These are phyloP conservation scores for Amniataba percoides DNA, from an alignment of 2,797 vertebrate genomes.

Conservation along the genomic window DNA sequence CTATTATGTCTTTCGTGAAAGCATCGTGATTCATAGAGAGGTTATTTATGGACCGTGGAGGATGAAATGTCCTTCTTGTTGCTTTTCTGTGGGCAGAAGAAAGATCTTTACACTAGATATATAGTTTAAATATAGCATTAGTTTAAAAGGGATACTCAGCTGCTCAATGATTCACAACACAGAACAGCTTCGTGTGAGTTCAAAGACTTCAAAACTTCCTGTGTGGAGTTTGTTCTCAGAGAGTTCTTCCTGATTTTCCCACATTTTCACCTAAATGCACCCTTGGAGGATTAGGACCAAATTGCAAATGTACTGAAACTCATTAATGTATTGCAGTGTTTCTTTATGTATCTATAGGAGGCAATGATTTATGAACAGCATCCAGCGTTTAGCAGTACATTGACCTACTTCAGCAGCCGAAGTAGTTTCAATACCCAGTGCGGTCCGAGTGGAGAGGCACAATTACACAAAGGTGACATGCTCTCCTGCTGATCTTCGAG, in stretches of 20 bases:
- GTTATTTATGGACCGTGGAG: constrained; percentile 70
- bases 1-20: constrained; percentile 47
- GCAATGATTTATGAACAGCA: not conserved
- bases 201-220: not conserved
- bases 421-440: not conserved
- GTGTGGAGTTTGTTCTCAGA: not conserved
- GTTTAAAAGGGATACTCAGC: not conserved
- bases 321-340: not conserved
- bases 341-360: not conserved
- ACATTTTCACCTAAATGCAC: not conserved
- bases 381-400: not conserved
- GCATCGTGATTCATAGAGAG: constrained; percentile 60
- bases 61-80: constrained; percentile 41
- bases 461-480: not conserved
- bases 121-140: constrained; percentile 28
- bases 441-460: not conserved
- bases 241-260: not conserved
- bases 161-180: constrained; percentile 33
- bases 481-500: not conserved
- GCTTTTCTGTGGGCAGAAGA: constrained; percentile 35
- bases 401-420: not conserved
- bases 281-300: not conserved
- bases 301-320: not conserved
- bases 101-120: constrained; percentile 32
- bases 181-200: not conserved